phyloP scores from a whole-genome alignment of 2,113 vertebrate genomes.

The Pan paniscus region DNA sequence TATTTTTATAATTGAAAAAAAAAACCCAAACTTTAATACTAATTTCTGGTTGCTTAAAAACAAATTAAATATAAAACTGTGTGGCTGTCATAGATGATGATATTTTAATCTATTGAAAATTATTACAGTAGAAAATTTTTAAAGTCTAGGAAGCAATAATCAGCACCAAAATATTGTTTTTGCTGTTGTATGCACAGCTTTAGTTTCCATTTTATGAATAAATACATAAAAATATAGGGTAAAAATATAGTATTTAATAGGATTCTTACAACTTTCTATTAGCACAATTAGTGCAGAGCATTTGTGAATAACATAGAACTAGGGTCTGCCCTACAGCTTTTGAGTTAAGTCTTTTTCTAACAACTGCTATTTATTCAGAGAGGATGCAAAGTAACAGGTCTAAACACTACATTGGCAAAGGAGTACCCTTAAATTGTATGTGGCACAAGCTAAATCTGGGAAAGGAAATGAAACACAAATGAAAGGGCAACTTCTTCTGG shows the following conservation, averaged over 20 bases:
- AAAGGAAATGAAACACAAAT: not conserved
- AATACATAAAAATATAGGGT: constrained; percentile 47
- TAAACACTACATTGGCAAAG: not conserved
- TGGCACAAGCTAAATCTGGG: not conserved
- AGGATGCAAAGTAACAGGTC: not conserved
- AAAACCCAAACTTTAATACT: not conserved
- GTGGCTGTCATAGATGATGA: constrained; percentile 65
- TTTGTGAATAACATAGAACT: not conserved
- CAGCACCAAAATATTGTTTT: constrained; percentile 26
- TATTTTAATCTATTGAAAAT: constrained; percentile 74
- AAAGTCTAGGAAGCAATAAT: constrained; percentile 67
- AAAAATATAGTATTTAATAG: not conserved
- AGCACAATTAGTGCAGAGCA: not conserved
- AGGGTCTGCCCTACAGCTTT: not conserved
- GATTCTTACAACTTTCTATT: constrained; percentile 35
- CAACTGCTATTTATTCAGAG: not conserved
- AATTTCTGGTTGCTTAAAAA: constrained; percentile 62
- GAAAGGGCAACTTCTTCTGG: not conserved
- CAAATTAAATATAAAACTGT: constrained; percentile 76
- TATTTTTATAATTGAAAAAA: constrained; percentile 43
- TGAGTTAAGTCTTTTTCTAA: constrained; percentile 57
- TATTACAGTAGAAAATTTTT: constrained; percentile 60
- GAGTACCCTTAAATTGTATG: not conserved
- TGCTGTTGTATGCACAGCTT: constrained; percentile 50
- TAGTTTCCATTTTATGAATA: constrained; percentile 67